These are phyloP conservation scores for Diplosoma virens DNA, from an alignment of 23 tunicate genomes.

Conservation along the genomic window DNA sequence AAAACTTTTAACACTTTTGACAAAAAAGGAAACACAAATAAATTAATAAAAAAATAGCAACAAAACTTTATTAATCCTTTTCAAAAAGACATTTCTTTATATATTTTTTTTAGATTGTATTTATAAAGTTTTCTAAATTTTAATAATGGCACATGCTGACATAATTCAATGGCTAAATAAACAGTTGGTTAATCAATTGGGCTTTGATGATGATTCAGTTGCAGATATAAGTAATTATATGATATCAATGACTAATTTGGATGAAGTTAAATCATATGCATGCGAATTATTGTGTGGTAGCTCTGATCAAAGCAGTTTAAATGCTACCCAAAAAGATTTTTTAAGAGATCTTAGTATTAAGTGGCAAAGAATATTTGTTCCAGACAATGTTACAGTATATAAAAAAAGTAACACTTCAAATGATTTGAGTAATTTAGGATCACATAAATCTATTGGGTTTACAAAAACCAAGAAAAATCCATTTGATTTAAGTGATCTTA, in stretches of 20 bases:
- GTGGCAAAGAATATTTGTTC: constrained; percentile 45
- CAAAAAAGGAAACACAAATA: too few relatives aligned
- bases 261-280: constrained; percentile 25
- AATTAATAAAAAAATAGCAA: too few relatives aligned
- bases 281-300: constrained; percentile 23
- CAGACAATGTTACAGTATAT: constrained; percentile 68
- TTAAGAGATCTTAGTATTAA: constrained; percentile 1
- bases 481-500: constrained; percentile 24
- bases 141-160: constrained; percentile 14
- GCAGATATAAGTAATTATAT: constrained; percentile 18
- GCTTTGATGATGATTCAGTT: constrained; percentile 9
- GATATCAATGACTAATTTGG: constrained; percentile 12
- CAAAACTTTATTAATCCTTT: too few relatives aligned
- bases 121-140: too few relatives aligned
- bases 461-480: constrained; percentile 14
- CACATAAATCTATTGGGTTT: background rate
- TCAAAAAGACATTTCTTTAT: too few relatives aligned
- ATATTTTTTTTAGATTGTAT: too few relatives aligned
- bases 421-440: background rate
- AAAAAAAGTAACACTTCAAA: constrained; percentile 24
- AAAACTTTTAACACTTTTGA: too few relatives aligned
- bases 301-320: background rate
- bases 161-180: background rate
- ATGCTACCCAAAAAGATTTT: constrained; percentile 35
- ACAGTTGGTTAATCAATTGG: background rate